These are phyloP conservation scores for Aphaenogaster rudis DNA, from an alignment of 1,140 invertebrate species.

Conservation along the genomic window DNA sequence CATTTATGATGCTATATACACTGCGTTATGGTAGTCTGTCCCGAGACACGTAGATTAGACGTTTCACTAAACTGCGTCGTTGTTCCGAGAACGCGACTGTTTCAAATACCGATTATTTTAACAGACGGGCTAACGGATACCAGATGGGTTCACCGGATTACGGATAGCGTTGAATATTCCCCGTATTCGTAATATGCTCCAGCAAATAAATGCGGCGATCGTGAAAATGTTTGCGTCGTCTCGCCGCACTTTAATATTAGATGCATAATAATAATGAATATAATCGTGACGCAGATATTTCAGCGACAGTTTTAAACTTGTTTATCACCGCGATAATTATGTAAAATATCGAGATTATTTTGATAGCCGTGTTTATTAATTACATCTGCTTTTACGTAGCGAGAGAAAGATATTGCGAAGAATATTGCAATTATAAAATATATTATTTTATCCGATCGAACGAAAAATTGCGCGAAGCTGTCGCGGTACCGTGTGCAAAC, in stretches of 20 bases:
- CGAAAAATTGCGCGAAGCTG: neutral
- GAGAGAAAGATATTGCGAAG: neutral
- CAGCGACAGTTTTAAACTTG: neutral
- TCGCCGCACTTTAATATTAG: neutral
- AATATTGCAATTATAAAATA: conserved; percentile 22
- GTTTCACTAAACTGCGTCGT: conserved; percentile 38
- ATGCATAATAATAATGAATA: neutral
- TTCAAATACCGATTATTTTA: conserved; percentile 53
- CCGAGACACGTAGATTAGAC: conserved; percentile 12
- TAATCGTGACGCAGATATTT: neutral
- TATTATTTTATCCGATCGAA: neutral
- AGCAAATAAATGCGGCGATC: conserved; percentile 28
- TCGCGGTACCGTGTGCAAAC: neutral
- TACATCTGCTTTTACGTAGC: neutral
- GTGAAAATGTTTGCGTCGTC: neutral
- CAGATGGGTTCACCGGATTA: conserved; percentile 24
- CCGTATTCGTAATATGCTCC: conserved; percentile 7
- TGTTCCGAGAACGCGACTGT: conserved; percentile 41
- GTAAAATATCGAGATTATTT: neutral
- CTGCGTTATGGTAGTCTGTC: conserved; percentile 14
- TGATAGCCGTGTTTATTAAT: neutral
- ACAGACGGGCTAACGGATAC: conserved; percentile 26
- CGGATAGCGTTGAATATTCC: conserved; percentile 6
- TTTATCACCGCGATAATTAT: conserved; percentile 23
- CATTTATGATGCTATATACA: conserved; percentile 55